Evolutionary conservation across 2,797 vertebrate species (phyloP).

Genomic region (Lepus townsendii): DNA sequence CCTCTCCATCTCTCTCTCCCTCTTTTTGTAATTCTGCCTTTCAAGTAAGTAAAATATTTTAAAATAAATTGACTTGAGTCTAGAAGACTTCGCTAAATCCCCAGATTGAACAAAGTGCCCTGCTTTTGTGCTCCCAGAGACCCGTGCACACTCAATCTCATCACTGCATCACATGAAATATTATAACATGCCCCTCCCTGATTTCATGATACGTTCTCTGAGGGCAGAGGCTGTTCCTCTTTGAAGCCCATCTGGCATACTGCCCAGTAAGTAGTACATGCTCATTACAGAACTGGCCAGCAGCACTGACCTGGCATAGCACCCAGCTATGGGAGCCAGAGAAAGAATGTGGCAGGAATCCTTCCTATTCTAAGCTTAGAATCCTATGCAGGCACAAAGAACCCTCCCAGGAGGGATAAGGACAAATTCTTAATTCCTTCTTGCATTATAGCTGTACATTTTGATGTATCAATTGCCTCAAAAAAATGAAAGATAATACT

Average conservation of each 20-base stretch:
- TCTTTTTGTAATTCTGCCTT: too few relatives aligned
- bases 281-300: neutral
- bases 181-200: neutral
- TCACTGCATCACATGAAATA: neutral
- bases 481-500: slow-evolving; percentile 36
- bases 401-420: neutral
- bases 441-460: slow-evolving; percentile 31
- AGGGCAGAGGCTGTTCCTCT: slow-evolving; percentile 7
- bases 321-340: neutral
- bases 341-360: neutral
- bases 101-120: neutral
- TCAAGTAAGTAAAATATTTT: too few relatives aligned
- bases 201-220: neutral
- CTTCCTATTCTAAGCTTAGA: neutral
- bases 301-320: neutral
- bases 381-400: neutral
- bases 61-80: neutral
- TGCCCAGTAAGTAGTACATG: neutral
- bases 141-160: neutral
- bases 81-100: neutral
- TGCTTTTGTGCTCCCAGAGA: neutral
- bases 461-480: slow-evolving; percentile 17
- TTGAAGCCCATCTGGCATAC: neutral
- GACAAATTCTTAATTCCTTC: slow-evolving; percentile 14
- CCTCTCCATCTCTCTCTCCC: too few relatives aligned